A percentile compares a stretch with the other conserved stretches of the same genome.
Evolutionary conservation across 2,113 vertebrate species (phyloP).

Genomic region (Campylomormyrus tamandua): DNA sequence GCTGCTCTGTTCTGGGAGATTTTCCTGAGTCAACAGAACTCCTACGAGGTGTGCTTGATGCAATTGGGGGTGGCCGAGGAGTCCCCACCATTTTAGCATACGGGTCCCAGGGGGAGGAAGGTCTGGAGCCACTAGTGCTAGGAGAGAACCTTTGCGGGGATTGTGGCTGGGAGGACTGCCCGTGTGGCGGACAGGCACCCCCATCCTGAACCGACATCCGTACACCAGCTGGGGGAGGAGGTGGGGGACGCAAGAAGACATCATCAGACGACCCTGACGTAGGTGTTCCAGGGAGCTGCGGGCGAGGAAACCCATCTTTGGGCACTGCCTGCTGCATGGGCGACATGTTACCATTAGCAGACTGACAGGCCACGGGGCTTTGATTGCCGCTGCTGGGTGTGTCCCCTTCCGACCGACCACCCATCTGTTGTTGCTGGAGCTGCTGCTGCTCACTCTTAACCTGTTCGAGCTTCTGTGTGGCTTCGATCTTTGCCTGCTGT

Average conservation of each 20-base stretch:
- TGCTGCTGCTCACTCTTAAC: slow-evolving; percentile 88
- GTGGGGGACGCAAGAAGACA: slow-evolving; percentile 87
- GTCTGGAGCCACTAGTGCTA: slow-evolving; percentile 65
- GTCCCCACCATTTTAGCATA: slow-evolving; percentile 85
- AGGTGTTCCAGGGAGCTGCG: slow-evolving; percentile 53
- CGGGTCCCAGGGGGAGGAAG: slow-evolving; percentile 82
- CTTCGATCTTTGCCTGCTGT: slow-evolving; percentile 93
- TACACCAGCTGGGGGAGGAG: slow-evolving; percentile 64
- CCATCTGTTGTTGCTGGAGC: slow-evolving; percentile 64
- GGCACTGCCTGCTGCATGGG: slow-evolving; percentile 64
- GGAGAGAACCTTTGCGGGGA: slow-evolving; percentile 81
- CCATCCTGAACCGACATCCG: slow-evolving; percentile 53
- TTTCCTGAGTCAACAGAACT: slow-evolving; percentile 63
- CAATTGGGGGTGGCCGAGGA: slow-evolving; percentile 73
- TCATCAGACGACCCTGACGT: slow-evolving; percentile 56
- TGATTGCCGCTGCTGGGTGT: slow-evolving; percentile 65
- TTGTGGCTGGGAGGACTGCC: slow-evolving; percentile 58
- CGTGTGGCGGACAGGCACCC: slow-evolving; percentile 50
- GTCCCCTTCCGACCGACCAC: slow-evolving; percentile 49
- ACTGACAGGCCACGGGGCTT: slow-evolving; percentile 65
- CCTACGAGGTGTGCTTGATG: slow-evolving; percentile 58
- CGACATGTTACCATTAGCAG: slow-evolving; percentile 60
- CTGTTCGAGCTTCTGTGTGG: slow-evolving; percentile 88
- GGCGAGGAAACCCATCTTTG: slow-evolving; percentile 68
- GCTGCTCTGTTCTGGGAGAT: slow-evolving; percentile 60